Evolutionary conservation across 2,113 vertebrate species (phyloP), one percentile per base, ranked within the genome.

Genomic region (Nothobranchius furzeri): DNA sequence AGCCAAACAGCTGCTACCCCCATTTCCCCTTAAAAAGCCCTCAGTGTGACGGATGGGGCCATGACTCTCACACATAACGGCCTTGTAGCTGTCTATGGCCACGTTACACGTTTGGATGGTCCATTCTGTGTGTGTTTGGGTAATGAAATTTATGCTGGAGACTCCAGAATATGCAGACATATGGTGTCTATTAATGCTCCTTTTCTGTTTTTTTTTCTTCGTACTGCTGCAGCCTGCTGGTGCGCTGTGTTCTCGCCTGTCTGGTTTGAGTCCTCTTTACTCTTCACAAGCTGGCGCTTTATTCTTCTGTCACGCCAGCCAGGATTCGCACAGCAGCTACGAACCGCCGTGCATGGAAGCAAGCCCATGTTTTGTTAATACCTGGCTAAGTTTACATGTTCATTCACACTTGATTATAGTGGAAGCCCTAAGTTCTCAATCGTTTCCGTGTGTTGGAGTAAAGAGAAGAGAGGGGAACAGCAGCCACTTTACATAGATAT

Each of bases 381-480:
- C 87, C 87, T 85, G 89, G 85, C 87, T 89, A 90, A 88, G 85
- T 91, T 92, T 93, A 92, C 92, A 91, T 92, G 88, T 91, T 89
- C 87, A 87, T 92, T 92, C 90, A 93, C 90, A 92, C 89, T 83
- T 83, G 83, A 93, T 92, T 91, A 93, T 53, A 30, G 75, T 77
- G 80, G 71, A 75, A 82, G 54, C 68, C 66, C 74, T 30, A 61
- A 48, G 74, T 78, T 87, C 55, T 68, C 78, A 78, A 82, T 71
- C 73, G 81, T 68, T 86, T 81, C 81, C 79, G 74, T 60, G 73
- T 87, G 81, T 83, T 68, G 79, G 71, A 61, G 66, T n/a, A 43
- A 25, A 50, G 35, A 50, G 35, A 50, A 40, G 43, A 52, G 5
- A 3, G 20, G 17, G n/a, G 12, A 62, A 57, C 24, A 60, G 10